phyloP scores from a whole-genome alignment of 2,113 vertebrate genomes.

The Poeciliopsis occidentalis region DNA sequence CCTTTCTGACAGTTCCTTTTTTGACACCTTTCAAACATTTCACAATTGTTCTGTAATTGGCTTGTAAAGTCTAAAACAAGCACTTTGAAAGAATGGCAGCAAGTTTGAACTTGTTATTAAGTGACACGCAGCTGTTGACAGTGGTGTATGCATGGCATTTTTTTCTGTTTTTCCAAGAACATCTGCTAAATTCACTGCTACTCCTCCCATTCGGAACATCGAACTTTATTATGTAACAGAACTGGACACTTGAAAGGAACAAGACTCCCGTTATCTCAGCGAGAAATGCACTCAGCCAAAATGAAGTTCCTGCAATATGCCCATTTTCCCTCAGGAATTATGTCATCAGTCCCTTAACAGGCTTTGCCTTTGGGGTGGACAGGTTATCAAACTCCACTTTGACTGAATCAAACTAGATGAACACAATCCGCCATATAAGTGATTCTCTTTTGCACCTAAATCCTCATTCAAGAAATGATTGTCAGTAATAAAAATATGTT shows the following conservation, averaged over 20 bases:
- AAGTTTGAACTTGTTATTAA: background rate
- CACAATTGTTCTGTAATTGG: background rate
- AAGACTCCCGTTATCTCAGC: background rate
- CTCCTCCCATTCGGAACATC: constrained; percentile 1
- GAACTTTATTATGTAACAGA: constrained; percentile 33
- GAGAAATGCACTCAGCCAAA: background rate
- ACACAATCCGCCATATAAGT: background rate
- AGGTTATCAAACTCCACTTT: background rate
- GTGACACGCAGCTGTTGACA: constrained; percentile 23
- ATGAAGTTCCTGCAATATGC: background rate
- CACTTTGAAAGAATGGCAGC: background rate
- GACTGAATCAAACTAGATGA: background rate
- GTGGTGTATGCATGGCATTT: constrained; percentile 36
- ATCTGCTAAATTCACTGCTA: constrained; percentile 33
- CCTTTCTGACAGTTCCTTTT: background rate
- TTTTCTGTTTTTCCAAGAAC: constrained; percentile 29
- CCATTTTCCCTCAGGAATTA: background rate
- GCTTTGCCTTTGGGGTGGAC: background rate
- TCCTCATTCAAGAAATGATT: too few species aligned
- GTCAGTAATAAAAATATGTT: too few species aligned
- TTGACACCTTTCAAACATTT: background rate
- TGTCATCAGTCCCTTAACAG: background rate
- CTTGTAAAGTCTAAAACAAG: background rate
- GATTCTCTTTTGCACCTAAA: background rate
- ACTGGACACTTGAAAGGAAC: constrained; percentile 3